phyloP scores from a whole-genome alignment of 2,797 vertebrate species.

The Nasua narica region DNA sequence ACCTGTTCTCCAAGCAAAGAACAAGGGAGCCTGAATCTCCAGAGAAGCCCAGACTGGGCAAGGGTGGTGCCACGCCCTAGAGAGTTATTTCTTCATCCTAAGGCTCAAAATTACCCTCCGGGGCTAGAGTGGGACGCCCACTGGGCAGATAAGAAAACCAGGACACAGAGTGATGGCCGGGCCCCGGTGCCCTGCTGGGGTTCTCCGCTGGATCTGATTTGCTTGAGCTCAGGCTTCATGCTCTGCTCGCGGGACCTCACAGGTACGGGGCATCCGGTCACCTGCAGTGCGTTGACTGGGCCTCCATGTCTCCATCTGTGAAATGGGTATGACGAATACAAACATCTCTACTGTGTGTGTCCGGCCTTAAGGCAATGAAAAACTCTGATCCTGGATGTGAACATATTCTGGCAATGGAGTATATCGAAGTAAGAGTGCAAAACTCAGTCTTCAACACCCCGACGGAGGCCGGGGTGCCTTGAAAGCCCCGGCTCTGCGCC shows the following conservation, averaged over 20 bases:
- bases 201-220: background rate
- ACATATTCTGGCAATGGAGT: background rate
- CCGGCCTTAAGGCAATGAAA: background rate
- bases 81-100: accelerated
- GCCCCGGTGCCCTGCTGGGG: accelerated
- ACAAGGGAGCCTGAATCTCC: accelerated
- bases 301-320: background rate
- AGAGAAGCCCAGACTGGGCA: background rate
- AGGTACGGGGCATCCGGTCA: background rate
- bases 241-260: background rate
- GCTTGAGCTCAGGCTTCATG: accelerated
- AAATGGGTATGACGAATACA: background rate
- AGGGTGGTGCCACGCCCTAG: accelerated
- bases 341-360: too few relatives aligned
- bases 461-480: accelerated
- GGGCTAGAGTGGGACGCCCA: accelerated
- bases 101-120: accelerated
- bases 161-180: background rate
- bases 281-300: too few relatives aligned
- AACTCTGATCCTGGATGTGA: accelerated
- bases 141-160: background rate
- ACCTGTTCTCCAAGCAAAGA: background rate
- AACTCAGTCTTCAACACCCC: background rate
- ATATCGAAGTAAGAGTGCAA: accelerated
- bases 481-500: background rate